These are phyloP conservation scores for Anas platyrhynchos DNA, from an alignment of 2,113 vertebrate genomes.

Conservation along the genomic window DNA sequence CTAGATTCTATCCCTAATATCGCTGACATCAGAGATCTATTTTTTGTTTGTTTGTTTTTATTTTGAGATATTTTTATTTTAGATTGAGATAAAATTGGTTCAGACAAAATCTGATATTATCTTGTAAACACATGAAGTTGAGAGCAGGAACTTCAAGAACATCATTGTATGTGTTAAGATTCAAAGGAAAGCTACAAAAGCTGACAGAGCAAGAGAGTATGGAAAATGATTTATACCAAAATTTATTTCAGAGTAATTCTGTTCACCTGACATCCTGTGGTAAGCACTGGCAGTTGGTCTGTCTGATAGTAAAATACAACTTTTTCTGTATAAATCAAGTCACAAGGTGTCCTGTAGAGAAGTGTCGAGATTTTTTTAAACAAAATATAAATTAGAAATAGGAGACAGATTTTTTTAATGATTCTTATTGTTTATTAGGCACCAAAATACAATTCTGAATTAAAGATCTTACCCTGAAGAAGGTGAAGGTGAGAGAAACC, in stretches of 20 bases:
- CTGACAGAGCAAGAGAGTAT: not conserved
- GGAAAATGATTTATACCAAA: not conserved
- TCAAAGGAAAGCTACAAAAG: not conserved
- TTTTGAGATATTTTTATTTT: not conserved
- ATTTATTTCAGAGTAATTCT: not conserved
- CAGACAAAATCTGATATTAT: not conserved
- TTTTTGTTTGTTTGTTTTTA: not conserved
- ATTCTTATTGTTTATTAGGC: not conserved
- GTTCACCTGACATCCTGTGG: not conserved
- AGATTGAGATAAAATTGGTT: not conserved
- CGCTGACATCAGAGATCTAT: not conserved
- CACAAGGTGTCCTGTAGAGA: not conserved
- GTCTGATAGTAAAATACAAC: not conserved
- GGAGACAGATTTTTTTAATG: not conserved
- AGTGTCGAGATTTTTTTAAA: not conserved
- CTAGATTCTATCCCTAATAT: not conserved
- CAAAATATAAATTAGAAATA: not conserved
- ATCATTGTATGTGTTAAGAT: not conserved
- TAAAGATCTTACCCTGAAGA: not conserved
- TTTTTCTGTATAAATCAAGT: not conserved
- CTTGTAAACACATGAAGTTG: not conserved
- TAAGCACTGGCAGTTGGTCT: not conserved
- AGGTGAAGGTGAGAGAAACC: not conserved
- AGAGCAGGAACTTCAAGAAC: not conserved
- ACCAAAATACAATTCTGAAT: not conserved